Evolutionary conservation across 2,113 vertebrate genomes (phyloP).

Genomic region (Oreotrochilus melanogaster): DNA sequence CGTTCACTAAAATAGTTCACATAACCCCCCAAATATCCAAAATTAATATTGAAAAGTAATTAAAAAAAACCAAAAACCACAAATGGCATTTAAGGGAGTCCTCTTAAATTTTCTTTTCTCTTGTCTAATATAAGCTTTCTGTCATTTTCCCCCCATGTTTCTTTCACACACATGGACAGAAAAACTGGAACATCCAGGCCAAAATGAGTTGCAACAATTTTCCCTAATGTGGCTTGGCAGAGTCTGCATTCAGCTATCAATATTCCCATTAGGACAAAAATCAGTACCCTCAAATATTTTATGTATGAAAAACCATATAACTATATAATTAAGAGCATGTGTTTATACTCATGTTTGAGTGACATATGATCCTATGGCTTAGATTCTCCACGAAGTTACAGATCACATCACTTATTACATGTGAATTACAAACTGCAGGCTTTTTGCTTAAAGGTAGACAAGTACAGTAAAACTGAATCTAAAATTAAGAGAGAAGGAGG

Average conservation of each 20-base stretch:
- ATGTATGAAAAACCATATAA: rapidly evolving
- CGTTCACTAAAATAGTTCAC: neutral
- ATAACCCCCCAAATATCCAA: neutral
- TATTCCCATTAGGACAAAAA: neutral
- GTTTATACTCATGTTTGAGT: neutral
- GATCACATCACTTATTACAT: neutral
- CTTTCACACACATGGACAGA: neutral
- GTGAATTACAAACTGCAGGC: neutral
- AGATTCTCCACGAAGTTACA: neutral
- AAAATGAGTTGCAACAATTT: neutral
- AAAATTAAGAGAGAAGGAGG: neutral
- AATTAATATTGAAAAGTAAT: neutral
- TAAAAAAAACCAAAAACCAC: too few species aligned
- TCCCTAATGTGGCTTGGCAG: neutral
- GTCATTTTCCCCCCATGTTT: rapidly evolving
- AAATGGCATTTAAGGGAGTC: neutral
- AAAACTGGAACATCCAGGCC: neutral
- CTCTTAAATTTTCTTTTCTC: neutral
- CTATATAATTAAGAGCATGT: neutral
- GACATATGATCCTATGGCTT: neutral
- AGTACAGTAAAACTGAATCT: neutral
- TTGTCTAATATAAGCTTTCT: neutral
- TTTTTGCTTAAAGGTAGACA: neutral
- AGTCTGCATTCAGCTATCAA: neutral
- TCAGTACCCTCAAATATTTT: neutral